A percentile compares a stretch with the other conserved stretches of the same genome.
Conservation (phyloP, 2,113 vertebrate species). For the Anarhynchus alexandrinus region DNA sequence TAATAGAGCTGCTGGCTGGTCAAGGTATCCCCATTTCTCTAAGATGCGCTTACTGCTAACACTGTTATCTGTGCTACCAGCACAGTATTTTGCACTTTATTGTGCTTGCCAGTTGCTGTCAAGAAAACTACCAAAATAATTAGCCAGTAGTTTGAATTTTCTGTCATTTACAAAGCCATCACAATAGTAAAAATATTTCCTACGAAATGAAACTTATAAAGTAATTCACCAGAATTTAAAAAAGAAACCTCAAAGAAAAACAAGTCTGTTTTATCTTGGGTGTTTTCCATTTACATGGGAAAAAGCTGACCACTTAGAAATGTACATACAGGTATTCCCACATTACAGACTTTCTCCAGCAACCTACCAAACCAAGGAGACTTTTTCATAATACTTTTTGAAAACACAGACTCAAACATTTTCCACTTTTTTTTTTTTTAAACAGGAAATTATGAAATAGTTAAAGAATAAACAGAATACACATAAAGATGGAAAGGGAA, state of each 20-base stretch:
- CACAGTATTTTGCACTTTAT: background rate
- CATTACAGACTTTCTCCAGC: background rate
- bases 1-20: background rate
- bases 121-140: background rate
- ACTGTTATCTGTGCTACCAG: background rate
- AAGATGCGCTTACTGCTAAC: background rate
- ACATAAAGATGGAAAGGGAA: background rate
- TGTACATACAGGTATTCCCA: background rate
- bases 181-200: background rate
- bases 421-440: background rate
- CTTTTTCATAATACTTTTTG: background rate
- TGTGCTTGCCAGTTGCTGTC: background rate
- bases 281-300: background rate
- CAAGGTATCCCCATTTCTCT: background rate
- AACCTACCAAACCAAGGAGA: background rate
- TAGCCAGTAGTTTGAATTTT: background rate
- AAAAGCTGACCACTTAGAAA: background rate
- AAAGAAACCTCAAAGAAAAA: background rate
- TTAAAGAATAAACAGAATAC: background rate
- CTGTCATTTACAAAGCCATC: background rate
- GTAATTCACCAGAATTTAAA: background rate
- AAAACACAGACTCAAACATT: background rate
- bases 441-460: background rate
- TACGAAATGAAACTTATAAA: background rate
- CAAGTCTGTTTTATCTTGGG: background rate